Conservation (phyloP, 2,888 invertebrate species). For the Diarsia dahlii region DNA sequence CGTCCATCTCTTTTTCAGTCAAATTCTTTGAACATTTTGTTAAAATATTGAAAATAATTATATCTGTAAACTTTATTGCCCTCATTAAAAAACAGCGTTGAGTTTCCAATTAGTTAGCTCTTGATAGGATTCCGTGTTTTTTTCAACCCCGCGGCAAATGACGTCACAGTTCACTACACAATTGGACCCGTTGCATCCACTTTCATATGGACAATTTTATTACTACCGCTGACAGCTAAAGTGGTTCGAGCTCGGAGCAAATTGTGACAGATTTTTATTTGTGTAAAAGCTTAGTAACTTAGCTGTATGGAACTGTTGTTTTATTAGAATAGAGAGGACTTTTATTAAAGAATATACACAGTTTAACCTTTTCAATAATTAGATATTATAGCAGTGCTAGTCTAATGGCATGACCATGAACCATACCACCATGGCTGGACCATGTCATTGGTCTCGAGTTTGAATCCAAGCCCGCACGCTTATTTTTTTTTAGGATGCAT, state of each 20-base stretch:
- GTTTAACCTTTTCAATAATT: neutral
- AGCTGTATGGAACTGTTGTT: neutral
- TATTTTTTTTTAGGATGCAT: too few species aligned
- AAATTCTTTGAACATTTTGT: neutral
- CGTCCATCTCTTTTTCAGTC: too few species aligned
- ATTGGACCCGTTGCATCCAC: slow-evolving; percentile 29
- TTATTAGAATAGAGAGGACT: neutral
- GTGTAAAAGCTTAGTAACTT: neutral
- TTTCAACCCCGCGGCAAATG: slow-evolving; percentile 14
- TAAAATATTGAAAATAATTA: neutral
- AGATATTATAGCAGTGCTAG: too few species aligned
- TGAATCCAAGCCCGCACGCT: too few species aligned
- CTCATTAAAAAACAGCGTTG: slow-evolving; percentile 17
- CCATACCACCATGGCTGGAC: too few species aligned
- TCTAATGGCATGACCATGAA: too few species aligned
- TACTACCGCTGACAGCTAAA: slow-evolving; percentile 39
- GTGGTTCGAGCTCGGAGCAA: slow-evolving; percentile 18
- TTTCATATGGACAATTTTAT: slow-evolving; percentile 36
- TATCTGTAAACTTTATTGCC: neutral
- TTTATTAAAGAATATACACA: neutral
- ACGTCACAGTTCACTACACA: slow-evolving; percentile 26
- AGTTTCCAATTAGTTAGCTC: slow-evolving; percentile 45
- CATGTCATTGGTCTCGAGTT: too few species aligned
- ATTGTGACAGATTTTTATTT: slow-evolving; percentile 2
- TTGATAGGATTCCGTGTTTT: neutral